phyloP scores from a whole-genome alignment of 2,113 vertebrate species.

The Plecotus auritus region DNA sequence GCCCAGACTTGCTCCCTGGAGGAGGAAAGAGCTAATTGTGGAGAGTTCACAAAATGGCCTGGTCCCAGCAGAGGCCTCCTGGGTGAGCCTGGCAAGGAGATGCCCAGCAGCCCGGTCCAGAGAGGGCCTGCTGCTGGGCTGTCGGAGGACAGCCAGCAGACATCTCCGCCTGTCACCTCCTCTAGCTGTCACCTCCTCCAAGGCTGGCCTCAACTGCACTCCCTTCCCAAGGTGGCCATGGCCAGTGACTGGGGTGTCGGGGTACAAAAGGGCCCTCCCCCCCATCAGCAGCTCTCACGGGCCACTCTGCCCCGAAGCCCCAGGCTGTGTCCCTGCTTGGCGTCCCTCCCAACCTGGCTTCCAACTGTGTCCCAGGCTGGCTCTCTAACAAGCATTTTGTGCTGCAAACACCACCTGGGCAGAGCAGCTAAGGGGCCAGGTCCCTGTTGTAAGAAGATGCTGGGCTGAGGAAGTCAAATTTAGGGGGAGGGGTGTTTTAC shows the following conservation, averaged over 20 bases:
- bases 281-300: not conserved
- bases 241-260: not conserved
- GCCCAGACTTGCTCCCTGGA: not conserved
- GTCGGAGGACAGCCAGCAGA: not conserved
- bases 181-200: not conserved
- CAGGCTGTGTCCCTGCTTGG: not conserved
- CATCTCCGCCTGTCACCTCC: not conserved
- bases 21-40: too few species aligned
- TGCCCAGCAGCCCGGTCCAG: too few species aligned
- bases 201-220: rapidly evolving
- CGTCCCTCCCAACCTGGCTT: not conserved
- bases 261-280: not conserved
- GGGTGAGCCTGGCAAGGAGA: not conserved
- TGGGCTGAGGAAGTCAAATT: not conserved
- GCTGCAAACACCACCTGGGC: not conserved
- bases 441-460: not conserved
- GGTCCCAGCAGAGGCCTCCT: not conserved
- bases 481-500: not conserved
- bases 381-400: not conserved
- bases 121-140: not conserved
- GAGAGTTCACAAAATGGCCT: not conserved
- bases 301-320: not conserved
- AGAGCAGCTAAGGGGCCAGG: not conserved
- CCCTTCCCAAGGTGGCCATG: too few species aligned
- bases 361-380: not conserved